Evolutionary conservation across 2,113 vertebrate genomes (phyloP), one percentile per base, ranked within the genome.

Genomic region (Carlito syrichta): DNA sequence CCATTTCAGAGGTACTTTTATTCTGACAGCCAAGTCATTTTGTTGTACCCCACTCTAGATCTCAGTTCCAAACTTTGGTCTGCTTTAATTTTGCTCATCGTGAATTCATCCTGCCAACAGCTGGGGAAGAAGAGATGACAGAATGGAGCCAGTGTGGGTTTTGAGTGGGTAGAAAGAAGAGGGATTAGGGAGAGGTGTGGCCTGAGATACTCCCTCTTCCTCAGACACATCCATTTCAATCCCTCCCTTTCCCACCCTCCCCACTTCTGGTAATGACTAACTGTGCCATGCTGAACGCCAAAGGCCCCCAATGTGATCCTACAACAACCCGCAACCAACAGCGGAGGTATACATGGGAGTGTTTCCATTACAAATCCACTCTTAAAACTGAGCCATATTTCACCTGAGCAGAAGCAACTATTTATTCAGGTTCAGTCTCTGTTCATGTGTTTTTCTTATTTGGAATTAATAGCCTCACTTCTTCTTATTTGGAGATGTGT

Each of bases 331-430:
- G 30, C 30, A 6, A 12, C 38, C 48, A 32, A 35, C 23, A 3
- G 40, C 35, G 32, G 69, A 11, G 27, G 1, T 14, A 10, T 27
- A 2, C 8, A 32, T 27, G 7, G 9, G 6, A 9, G 10, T 2
- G 35, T 62, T 50, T 17, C 50, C 8, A 1, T 48, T n/a, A 27
- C 3, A 9, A 40, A 56, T 5, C 69, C 20, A 30, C 19, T 45
- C 45, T 58, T 30, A 50, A 30, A 43, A 56, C 27, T 23, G 56
- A 43, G 20, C 38, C 19, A 1, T 0, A 14, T 20, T 50, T 63
- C 68, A 22, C 16, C 45, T 45, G 2, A 7, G 35, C 12, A 17
- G 52, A 8, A 25, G 8, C 85, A 45, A 30, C 63, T 48, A 38
- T 58, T 32, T 11, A 12, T 27, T 23, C 56, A 56, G 73, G 48